These are phyloP conservation scores for Diorhabda carinulata DNA, from an alignment of 1,140 invertebrate genomes.

Conservation along the genomic window DNA sequence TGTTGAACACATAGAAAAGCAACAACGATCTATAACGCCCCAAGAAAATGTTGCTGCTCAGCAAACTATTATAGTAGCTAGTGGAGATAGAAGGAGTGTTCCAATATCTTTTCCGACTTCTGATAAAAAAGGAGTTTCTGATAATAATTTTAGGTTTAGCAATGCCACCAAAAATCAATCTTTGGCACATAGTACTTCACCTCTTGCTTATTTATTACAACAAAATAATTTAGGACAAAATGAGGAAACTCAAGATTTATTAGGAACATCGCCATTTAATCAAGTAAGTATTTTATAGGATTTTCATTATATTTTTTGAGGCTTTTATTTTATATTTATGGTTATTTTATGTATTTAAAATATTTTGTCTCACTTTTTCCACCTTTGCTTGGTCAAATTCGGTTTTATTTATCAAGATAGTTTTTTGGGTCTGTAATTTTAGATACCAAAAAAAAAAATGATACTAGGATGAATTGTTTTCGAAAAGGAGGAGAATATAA, in stretches of 20 bases:
- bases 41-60: slow-evolving; percentile 51
- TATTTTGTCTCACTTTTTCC: no score
- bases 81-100: slow-evolving; percentile 47
- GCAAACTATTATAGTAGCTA: slow-evolving; percentile 24
- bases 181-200: slow-evolving; percentile 33
- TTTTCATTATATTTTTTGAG: no score
- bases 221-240: slow-evolving; percentile 44
- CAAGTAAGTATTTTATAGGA: slow-evolving; percentile 25
- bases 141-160: slow-evolving; percentile 53
- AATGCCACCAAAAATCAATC: background rate
- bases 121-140: slow-evolving; percentile 26
- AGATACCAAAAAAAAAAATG: no score
- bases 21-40: slow-evolving; percentile 70
- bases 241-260: slow-evolving; percentile 42
- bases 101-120: slow-evolving; percentile 42
- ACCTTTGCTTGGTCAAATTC: no score
- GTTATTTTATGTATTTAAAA: no score
- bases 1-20: slow-evolving; percentile 84
- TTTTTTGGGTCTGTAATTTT: no score
- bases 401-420: no score
- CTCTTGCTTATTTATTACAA: slow-evolving; percentile 48
- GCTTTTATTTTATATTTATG: no score
- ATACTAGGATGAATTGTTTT: no score
- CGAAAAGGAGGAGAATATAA: no score
- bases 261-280: slow-evolving; percentile 48